A percentile compares a stretch with the other conserved stretches of the same genome.
Evolutionary conservation across 30 jellyfish, hydroid and myxozoan species (phyloP).

Genomic region (Turritopsis rubra): DNA sequence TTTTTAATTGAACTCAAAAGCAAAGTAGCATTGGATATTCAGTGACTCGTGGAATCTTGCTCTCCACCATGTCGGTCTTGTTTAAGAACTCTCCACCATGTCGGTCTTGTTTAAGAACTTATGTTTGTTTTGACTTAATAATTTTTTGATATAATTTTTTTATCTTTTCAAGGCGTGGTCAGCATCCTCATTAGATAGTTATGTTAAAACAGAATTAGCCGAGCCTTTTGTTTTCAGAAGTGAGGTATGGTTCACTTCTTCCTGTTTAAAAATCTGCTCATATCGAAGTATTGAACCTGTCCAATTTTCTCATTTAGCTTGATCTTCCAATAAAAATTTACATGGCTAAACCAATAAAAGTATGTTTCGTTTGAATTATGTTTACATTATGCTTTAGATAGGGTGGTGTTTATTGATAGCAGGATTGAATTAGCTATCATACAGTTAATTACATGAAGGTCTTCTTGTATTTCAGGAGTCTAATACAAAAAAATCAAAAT

Average conservation of each 20-base stretch:
- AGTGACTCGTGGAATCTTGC: too few species aligned
- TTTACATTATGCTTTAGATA: background rate
- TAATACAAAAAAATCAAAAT: background rate
- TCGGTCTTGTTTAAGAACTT: too few species aligned
- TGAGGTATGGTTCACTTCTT: conserved; percentile 11
- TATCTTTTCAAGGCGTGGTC: conserved; percentile 24
- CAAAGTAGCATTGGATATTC: too few species aligned
- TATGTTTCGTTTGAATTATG: background rate
- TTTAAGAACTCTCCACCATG: too few species aligned
- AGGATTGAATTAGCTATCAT: background rate
- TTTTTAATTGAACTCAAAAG: too few species aligned
- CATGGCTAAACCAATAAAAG: background rate
- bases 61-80: too few species aligned
- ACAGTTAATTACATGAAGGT: too few species aligned
- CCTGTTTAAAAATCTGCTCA: background rate
- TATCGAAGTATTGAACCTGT: background rate
- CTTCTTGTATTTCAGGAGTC: background rate
- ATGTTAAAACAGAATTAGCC: conserved; percentile 17
- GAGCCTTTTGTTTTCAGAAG: conserved; percentile 25
- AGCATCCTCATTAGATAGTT: background rate
- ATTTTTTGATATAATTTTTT: too few species aligned
- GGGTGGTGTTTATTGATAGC: background rate
- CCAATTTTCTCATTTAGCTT: background rate
- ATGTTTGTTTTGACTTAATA: too few species aligned
- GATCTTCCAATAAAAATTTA: background rate